Conservation (phyloP, 2,113 vertebrate species). For the Heliornis fulica region DNA sequence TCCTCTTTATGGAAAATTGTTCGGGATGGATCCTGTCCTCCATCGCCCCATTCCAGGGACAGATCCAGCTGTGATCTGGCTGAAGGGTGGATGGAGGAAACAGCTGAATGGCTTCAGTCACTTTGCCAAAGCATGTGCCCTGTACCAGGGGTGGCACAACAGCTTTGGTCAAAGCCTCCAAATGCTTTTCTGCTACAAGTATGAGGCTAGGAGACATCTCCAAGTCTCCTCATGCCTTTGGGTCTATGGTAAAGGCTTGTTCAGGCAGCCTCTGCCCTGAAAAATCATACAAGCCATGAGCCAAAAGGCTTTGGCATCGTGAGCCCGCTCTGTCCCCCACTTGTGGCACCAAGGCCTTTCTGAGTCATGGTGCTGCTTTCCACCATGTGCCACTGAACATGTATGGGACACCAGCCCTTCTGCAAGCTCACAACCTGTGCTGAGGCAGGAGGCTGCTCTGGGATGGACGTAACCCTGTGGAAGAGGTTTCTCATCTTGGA, state of each 20-base stretch:
- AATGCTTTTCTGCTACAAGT: neutral
- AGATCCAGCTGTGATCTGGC: neutral
- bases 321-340: rapidly evolving
- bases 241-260: neutral
- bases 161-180: neutral
- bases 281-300: neutral
- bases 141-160: neutral
- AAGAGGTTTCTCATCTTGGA: neutral
- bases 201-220: neutral
- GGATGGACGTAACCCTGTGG: neutral
- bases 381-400: rapidly evolving
- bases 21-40: neutral
- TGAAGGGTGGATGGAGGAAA: neutral
- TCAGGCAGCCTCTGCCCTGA: neutral
- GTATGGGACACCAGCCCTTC: neutral
- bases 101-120: neutral
- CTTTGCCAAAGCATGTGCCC: neutral
- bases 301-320: neutral
- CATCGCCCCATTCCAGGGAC: neutral
- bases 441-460: rapidly evolving
- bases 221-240: neutral
- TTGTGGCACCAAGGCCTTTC: neutral
- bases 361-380: rapidly evolving
- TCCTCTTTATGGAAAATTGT: neutral
- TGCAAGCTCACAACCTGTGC: neutral